Percentiles rank a stretch among this genome's conserved stretches.
phyloP scores from a whole-genome alignment of 2,113 vertebrate species.

The Donacobius atricapilla region DNA sequence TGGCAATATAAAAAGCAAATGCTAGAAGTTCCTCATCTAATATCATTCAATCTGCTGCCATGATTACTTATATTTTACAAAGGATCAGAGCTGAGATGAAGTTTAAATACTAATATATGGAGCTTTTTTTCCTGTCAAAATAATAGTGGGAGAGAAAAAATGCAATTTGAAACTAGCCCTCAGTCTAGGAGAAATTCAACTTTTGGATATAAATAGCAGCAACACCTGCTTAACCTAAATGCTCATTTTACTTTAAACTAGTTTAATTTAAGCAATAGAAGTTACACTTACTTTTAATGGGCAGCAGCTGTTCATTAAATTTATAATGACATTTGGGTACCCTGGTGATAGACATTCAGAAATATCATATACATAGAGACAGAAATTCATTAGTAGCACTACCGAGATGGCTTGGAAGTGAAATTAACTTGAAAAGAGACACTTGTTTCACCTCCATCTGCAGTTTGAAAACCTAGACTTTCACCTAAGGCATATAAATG shows the following conservation, averaged over 20 bases:
- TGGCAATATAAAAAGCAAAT: conserved; percentile 13
- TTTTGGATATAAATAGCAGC: conserved; percentile 58
- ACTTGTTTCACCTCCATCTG: background rate
- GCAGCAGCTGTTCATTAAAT: conserved; percentile 65
- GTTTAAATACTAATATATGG: background rate
- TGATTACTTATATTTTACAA: background rate
- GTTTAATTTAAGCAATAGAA: conserved; percentile 66
- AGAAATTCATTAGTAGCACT: conserved; percentile 48
- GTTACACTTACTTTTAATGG: conserved; percentile 63
- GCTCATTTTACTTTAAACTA: conserved; percentile 65
- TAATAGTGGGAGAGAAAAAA: background rate
- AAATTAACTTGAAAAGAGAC: conserved; percentile 33
- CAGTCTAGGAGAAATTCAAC: conserved; percentile 14
- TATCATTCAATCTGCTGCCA: background rate
- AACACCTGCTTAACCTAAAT: conserved; percentile 57
- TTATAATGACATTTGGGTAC: conserved; percentile 59
- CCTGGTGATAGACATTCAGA: conserved; percentile 52
- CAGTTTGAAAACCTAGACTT: background rate
- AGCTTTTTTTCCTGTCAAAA: background rate
- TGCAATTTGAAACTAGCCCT: conserved; percentile 20
- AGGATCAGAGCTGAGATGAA: background rate
- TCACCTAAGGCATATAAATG: background rate
- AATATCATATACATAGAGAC: conserved; percentile 48
- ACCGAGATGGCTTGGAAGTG: background rate
- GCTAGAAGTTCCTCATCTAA: background rate